Conservation (phyloP, 2,797 vertebrate genomes). For the Squalus acanthias region DNA sequence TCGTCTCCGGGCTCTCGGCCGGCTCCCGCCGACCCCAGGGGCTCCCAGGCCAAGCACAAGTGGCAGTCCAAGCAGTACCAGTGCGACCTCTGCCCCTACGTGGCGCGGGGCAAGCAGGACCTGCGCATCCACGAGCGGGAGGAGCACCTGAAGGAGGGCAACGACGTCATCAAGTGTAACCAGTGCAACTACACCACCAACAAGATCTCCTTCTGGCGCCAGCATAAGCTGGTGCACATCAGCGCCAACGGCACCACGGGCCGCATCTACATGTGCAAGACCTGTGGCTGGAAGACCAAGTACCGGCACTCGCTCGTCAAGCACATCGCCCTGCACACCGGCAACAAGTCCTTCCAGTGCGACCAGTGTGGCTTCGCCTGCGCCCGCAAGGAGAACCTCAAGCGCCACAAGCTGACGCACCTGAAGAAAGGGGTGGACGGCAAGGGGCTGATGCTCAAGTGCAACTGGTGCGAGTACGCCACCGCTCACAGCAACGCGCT, state of each 20-base stretch:
- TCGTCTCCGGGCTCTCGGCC: not conserved
- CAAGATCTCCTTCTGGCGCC: conserved; percentile 1
- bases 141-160: not conserved
- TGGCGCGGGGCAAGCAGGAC: not conserved
- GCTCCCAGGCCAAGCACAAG: not conserved
- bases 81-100: not conserved
- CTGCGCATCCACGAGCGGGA: conserved; percentile 11
- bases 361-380: conserved; percentile 18
- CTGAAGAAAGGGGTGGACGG: conserved; percentile 2
- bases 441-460: not conserved
- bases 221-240: not conserved
- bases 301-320: conserved; percentile 19
- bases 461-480: not conserved
- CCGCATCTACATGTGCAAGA: not conserved
- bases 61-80: not conserved
- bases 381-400: conserved; percentile 14
- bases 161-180: not conserved
- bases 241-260: not conserved
- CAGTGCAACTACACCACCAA: conserved; percentile 2
- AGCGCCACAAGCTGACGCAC: not conserved
- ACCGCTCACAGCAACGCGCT: not conserved
- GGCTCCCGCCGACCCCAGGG: not conserved
- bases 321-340: conserved; percentile 24
- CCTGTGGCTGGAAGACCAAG: not conserved
- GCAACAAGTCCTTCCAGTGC: conserved; percentile 22